Evolutionary conservation across 2,888 invertebrate species (phyloP).

Genomic region (Leptopilina myrica): DNA sequence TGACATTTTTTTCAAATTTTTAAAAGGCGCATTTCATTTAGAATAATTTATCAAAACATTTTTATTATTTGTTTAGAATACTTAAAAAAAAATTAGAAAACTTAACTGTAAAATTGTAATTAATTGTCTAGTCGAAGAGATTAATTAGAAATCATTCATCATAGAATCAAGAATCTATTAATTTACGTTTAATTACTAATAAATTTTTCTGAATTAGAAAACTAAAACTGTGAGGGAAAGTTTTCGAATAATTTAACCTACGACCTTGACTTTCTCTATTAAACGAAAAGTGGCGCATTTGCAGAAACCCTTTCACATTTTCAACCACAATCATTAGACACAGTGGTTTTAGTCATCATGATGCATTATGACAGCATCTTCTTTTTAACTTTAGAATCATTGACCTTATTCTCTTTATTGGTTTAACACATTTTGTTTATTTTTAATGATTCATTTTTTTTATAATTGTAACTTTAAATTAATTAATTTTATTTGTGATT

Average conservation of each 20-base stretch:
- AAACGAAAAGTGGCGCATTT: constrained; percentile 28
- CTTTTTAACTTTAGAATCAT: not conserved
- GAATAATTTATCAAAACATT: too few relatives aligned
- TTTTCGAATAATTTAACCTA: constrained; percentile 17
- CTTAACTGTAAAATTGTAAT: too few relatives aligned
- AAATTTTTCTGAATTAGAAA: not conserved
- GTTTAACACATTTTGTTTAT: not conserved
- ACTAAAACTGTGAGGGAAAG: constrained; percentile 1
- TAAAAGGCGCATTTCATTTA: too few relatives aligned
- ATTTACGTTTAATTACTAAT: not conserved
- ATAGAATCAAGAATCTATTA: too few relatives aligned
- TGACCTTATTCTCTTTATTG: not conserved
- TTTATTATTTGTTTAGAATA: too few relatives aligned
- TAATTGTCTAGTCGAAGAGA: too few relatives aligned
- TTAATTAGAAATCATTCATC: not conserved
- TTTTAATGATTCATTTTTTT: too few relatives aligned
- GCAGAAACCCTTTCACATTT: constrained; percentile 16
- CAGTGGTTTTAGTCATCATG: constrained; percentile 1
- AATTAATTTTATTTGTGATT: too few relatives aligned
- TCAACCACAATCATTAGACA: constrained; percentile 27
- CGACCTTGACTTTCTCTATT: constrained; percentile 34
- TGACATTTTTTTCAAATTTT: too few relatives aligned
- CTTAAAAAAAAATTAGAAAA: too few relatives aligned
- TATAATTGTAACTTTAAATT: too few relatives aligned
- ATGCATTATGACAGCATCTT: constrained; percentile 15